These are phyloP conservation scores for Akabosia matsudoensis DNA, from an alignment of 1,140 invertebrate species.

Conservation along the genomic window DNA sequence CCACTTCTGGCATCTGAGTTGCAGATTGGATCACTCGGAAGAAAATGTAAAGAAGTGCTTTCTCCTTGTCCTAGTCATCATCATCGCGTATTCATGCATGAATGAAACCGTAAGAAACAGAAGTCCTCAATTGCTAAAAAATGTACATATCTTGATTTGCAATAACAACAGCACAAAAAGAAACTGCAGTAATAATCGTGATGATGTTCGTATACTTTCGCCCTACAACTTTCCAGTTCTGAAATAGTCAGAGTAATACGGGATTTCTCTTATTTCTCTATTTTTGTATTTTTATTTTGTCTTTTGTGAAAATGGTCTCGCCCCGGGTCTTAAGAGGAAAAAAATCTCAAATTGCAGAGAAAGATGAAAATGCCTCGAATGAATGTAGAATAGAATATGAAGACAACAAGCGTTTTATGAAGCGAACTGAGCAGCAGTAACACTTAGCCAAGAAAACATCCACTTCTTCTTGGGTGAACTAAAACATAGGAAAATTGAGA, in stretches of 20 bases:
- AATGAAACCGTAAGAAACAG: neutral
- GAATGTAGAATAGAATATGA: neutral
- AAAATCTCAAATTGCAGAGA: neutral
- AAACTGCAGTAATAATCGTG: neutral
- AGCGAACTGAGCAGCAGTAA: neutral
- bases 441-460: neutral
- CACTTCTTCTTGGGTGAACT: neutral
- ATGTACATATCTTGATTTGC: too few species aligned
- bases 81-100: neutral
- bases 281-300: neutral
- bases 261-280: neutral
- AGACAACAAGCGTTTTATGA: neutral
- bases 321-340: neutral
- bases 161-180: neutral
- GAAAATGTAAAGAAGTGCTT: neutral
- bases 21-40: neutral
- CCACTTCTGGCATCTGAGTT: neutral
- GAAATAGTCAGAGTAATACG: neutral
- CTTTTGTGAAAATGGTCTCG: constrained; percentile 1
- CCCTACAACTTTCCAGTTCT: neutral
- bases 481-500: neutral
- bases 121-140: too few species aligned
- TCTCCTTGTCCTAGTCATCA: neutral
- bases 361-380: neutral
- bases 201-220: neutral